These are phyloP conservation scores for Drosophila mayri DNA, from an alignment of 1,140 invertebrate species.

Conservation along the genomic window DNA sequence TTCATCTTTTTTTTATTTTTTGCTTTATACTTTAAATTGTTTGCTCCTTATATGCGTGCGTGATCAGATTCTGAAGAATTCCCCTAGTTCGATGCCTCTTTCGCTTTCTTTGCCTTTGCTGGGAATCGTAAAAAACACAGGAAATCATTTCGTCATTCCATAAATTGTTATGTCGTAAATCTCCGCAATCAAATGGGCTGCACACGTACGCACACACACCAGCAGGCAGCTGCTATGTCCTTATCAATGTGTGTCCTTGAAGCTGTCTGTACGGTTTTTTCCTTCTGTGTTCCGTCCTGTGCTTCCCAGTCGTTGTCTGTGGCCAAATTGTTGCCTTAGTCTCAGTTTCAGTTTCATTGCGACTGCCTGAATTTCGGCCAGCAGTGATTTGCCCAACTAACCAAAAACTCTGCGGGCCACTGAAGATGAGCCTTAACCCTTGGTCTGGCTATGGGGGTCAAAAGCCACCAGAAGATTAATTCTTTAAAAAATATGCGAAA, in stretches of 20 bases:
- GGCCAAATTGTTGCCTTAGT: slow-evolving; percentile 59
- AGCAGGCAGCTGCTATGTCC: slow-evolving; percentile 28
- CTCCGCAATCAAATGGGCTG: slow-evolving; percentile 75
- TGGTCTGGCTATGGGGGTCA: neutral
- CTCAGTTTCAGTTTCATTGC: slow-evolving; percentile 62
- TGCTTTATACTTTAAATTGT: neutral
- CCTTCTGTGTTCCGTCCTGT: neutral
- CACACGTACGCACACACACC: slow-evolving; percentile 46
- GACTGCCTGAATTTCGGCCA: slow-evolving; percentile 54
- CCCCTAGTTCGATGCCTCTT: slow-evolving; percentile 1
- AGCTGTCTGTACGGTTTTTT: slow-evolving; percentile 30
- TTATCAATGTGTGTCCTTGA: slow-evolving; percentile 59
- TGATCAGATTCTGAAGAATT: slow-evolving; percentile 21
- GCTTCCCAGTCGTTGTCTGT: slow-evolving; percentile 23
- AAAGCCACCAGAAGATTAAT: too few species aligned
- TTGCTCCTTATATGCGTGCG: slow-evolving; percentile 34
- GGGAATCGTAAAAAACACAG: slow-evolving; percentile 72
- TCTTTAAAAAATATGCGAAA: neutral
- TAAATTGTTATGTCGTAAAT: slow-evolving; percentile 84
- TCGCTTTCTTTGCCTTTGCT: neutral
- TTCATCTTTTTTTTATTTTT: neutral
- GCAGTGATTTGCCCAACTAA: slow-evolving; percentile 75
- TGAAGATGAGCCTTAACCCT: slow-evolving; percentile 30
- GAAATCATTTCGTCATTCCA: slow-evolving; percentile 83
- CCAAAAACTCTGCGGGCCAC: slow-evolving; percentile 23